A percentile compares a stretch with the other conserved stretches of the same genome.
Evolutionary conservation across 1,140 invertebrate genomes (phyloP).

Genomic region (Protaetia brevitarsis): DNA sequence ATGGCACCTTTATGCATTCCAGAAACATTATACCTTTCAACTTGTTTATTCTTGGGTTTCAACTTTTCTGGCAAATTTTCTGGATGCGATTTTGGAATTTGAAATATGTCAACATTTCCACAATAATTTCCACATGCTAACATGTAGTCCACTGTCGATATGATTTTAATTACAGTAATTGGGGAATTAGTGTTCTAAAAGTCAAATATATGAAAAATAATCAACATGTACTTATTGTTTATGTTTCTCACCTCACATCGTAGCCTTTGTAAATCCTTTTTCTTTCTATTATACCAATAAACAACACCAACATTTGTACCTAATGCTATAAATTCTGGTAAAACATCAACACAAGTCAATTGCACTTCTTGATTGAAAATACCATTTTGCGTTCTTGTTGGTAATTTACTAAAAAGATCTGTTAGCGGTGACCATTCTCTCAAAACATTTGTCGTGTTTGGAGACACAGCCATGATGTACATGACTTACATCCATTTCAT

Average conservation of each 20-base stretch:
- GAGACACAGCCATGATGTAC: background rate
- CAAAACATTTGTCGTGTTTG: slow-evolving; percentile 46
- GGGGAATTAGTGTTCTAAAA: slow-evolving; percentile 65
- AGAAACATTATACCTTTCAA: slow-evolving; percentile 69
- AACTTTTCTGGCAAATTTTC: slow-evolving; percentile 64
- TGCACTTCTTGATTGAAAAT: slow-evolving; percentile 75
- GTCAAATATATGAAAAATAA: slow-evolving; percentile 23
- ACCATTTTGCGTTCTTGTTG: slow-evolving; percentile 72
- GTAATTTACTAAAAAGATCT: slow-evolving; percentile 74
- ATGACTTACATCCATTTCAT: background rate
- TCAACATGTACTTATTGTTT: background rate
- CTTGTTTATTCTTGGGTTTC: slow-evolving; percentile 65
- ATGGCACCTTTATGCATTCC: slow-evolving; percentile 73
- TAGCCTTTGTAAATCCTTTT: slow-evolving; percentile 71
- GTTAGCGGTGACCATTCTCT: slow-evolving; percentile 80
- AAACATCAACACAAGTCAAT: slow-evolving; percentile 79
- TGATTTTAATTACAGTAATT: slow-evolving; percentile 75
- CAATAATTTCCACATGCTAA: slow-evolving; percentile 75
- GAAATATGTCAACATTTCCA: slow-evolving; percentile 81
- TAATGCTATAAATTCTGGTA: slow-evolving; percentile 75
- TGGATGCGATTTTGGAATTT: slow-evolving; percentile 75
- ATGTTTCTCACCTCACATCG: slow-evolving; percentile 68
- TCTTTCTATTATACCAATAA: slow-evolving; percentile 80
- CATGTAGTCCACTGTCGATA: slow-evolving; percentile 85
- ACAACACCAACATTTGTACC: slow-evolving; percentile 83